Base-by-base conservation (phyloP, 2,113 vertebrate species). In the Chloebia gouldiae region DNA sequence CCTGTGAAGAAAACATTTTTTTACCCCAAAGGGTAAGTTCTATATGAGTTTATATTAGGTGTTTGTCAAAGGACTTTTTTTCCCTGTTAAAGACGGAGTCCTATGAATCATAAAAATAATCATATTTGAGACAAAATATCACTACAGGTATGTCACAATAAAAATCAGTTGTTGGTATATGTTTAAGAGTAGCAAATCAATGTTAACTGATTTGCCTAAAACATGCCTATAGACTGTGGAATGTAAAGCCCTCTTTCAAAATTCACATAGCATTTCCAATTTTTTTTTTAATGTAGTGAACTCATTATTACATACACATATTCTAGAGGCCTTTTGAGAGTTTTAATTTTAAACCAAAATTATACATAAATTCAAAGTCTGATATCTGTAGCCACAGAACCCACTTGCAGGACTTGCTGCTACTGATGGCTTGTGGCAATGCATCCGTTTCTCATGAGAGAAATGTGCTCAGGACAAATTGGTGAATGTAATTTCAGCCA, bases 261-360 rank as follows among this genome's bases (percentile, higher is more conserved):
- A 83, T 73, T 65, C 33, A 60, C 50, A 50, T 7, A 66, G 57
- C 18, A 66, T 84, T 92, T 90, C 54, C 33, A 70, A 30, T 75
- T 82, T 30, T 68, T 30, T 68, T 88, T 93, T 81, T 47, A 30
- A 66, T 75, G 31, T n/a, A 56, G 30, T 75, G 44, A 94, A 90
- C 15, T 68, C 92, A 28, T 80, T 83, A 81, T 66, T 82, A 70
- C 21, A 63, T 45, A 78, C 57, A 44, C 69, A 81, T 85, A 94
- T 78, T 88, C 64, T 50, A 78, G 64, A 75, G 56, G 56, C 40
- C 53, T 90, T 63, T 63, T 1, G 1, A 86, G 51, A 82, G 50
- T 63, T 94, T 63, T 84, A 65, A 71, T 85, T 95, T 94, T 44
- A 86, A 93, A 81, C n/a, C 86, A 81, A 92, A 88, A 90, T 80